Conservation (phyloP, 2,113 vertebrate species). For the Conger conger region DNA sequence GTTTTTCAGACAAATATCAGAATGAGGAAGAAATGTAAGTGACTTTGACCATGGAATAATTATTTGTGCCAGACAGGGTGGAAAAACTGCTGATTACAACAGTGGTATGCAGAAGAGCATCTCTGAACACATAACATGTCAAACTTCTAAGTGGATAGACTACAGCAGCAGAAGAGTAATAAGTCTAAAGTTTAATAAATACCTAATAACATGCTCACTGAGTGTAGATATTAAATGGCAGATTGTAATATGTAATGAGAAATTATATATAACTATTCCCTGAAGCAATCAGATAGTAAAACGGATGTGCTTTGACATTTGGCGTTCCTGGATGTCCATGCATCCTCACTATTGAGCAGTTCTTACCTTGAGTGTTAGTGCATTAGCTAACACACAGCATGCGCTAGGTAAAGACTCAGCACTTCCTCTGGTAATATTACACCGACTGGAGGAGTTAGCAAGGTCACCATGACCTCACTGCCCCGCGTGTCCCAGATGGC, state of each 20-base stretch:
- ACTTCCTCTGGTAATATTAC: not conserved
- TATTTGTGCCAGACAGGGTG: too few species aligned
- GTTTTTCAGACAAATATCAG: too few species aligned
- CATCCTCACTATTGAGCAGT: not conserved
- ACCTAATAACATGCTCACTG: too few species aligned
- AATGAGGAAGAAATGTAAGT: too few species aligned
- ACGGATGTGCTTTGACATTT: not conserved
- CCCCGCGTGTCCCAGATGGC: constrained; percentile 57
- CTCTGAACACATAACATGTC: too few species aligned
- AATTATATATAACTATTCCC: not conserved
- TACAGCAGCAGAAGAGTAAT: too few species aligned
- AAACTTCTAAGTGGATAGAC: too few species aligned
- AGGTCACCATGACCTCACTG: constrained; percentile 61
- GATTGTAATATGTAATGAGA: not conserved
- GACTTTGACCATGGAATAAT: too few species aligned
- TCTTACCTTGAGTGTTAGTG: not conserved
- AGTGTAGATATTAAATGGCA: too few species aligned
- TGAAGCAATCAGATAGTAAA: not conserved
- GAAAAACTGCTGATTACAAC: too few species aligned
- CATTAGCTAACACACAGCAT: not conserved
- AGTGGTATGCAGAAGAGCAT: too few species aligned
- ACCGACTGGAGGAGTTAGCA: constrained; percentile 47
- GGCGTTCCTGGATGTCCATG: not conserved
- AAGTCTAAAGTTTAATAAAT: too few species aligned
- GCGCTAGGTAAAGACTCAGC: not conserved